Conservation (phyloP, 2,797 vertebrate species). For the Pantherophis vulpinus region DNA sequence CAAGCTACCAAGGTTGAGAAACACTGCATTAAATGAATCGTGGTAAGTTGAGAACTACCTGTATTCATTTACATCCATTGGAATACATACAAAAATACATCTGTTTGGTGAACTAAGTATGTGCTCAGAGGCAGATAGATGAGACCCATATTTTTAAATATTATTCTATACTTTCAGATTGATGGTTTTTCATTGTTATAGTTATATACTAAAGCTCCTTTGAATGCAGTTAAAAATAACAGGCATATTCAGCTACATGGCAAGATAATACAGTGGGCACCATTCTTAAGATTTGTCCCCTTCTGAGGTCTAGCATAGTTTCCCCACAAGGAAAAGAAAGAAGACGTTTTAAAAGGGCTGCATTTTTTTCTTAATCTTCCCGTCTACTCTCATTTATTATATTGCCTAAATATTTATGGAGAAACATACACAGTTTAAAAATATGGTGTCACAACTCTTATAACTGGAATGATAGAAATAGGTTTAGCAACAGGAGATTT, state of each 20-base stretch:
- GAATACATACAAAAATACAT: background rate
- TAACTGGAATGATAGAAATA: background rate
- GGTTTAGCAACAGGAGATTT: background rate
- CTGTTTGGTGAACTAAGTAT: background rate
- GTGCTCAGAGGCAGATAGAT: too few relatives aligned
- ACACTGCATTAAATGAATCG: too few relatives aligned
- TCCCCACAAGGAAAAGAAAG: background rate
- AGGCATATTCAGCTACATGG: background rate
- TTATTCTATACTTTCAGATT: background rate
- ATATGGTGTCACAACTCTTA: background rate
- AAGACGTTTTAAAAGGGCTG: background rate
- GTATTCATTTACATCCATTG: background rate
- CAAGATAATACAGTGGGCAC: background rate
- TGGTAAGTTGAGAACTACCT: too few relatives aligned
- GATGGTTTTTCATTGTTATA: background rate
- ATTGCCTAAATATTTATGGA: background rate
- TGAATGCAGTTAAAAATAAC: background rate
- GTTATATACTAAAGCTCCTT: background rate
- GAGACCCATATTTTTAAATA: too few relatives aligned
- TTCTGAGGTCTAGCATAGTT: background rate
- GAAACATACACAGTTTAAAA: background rate
- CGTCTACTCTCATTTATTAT: background rate
- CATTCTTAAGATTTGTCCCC: rapidly evolving
- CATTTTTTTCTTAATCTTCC: background rate
- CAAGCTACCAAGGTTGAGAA: too few relatives aligned